Base-by-base conservation (phyloP, 2,113 vertebrate species). In the Vimba vimba region DNA sequence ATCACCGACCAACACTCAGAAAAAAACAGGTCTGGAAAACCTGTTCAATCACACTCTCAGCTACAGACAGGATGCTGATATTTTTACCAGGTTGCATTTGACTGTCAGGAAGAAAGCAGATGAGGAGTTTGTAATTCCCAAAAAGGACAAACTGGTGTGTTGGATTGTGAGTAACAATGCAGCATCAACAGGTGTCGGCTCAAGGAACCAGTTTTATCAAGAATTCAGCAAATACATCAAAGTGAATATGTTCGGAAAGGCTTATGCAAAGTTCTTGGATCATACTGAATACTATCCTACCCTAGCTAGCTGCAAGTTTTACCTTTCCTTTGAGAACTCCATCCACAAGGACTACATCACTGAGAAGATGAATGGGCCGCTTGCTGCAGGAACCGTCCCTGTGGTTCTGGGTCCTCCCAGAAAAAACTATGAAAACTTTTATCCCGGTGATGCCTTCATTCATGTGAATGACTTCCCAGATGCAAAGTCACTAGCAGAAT, bases 271-370 rank as follows among this genome's bases (percentile, higher is more conserved):
- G 27, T 27, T 27, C 27, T 27, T 27, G 27, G 27, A 27, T 27
- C 27, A 27, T 27, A 27, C 27, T 1, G 93, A 94, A 84, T 93
- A 97, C 87, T 96, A 96, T 83, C 92, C 92, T 62, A 96, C 94
- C 27, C 95, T 97, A 85, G 95, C 96, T 77, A 92, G 93, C 47
- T 97, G 97, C 86, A 97, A 97, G 90, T 97, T 97, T 90, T 97
- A 96, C 83, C 95, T 97, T 83, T 96, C 97, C 9, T 97, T 97
- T 91, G 96, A 97, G 93, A 96, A 96, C 79, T 96, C 95, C 55
- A 93, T 96, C 83, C 93, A 97, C 91, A 96, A 93, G 92, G 96
- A 97, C 93, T 96, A 97, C 85, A 96, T 97, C 85, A 97, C 96
- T 8, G 96, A 97, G 89, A 96, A 95, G 90, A 94, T 97, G 57